Evolutionary conservation across 37 sponge, comb jelly and placozoan species (phyloP), one percentile per base, ranked within the genome.

Genomic region (Halichondria panicea): DNA sequence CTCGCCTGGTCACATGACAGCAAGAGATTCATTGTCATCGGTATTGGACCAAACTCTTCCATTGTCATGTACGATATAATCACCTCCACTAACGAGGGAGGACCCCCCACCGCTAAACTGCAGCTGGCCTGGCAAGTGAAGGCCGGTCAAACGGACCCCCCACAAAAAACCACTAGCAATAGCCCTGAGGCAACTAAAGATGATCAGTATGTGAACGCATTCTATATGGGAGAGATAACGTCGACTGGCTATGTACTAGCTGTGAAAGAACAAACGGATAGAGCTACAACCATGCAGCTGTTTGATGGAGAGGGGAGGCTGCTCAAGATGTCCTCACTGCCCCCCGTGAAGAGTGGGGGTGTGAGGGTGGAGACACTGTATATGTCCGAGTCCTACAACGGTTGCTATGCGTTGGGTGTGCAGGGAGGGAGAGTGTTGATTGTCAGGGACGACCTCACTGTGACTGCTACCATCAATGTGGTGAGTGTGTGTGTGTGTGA

Each of bases 1-100:
- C 39, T 89, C 44, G 72, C 80, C 6, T 89, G 89, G 89, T 82
- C 83, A 28, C 50, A 27, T 56, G 78, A 78, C 32, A 74, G 84
- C 61, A 60, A 50, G 1, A 41, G 72, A 12, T 66, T 89, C 37
- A 45, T 83, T 1, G 61, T 89, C 4, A 75, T 83, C 35, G 75
- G 84, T 18, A 89, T 79, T 83, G 89, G 89, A 2, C 42, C 42
- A 21, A 21, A 74, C n/a, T 89, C 89, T 1, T 70, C 77, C 32
- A 35, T 81, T 19, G 67, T 71, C 22, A 57, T 88, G 46, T 88
- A 88, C 52, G 43, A 13, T 19, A 11, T 72, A 30, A 19, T 18
- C 54, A n/a, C n/a, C n/a, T n/a, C n/a, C n/a, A 32, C 3, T 33
- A 43, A 43, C 7, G 59, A 57, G 24, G 11, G 25, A 0, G 50